A percentile compares a stretch with the other conserved stretches of the same genome.
Conservation (phyloP, 2,888 invertebrate genomes). For the Diplazon laetatorius region DNA sequence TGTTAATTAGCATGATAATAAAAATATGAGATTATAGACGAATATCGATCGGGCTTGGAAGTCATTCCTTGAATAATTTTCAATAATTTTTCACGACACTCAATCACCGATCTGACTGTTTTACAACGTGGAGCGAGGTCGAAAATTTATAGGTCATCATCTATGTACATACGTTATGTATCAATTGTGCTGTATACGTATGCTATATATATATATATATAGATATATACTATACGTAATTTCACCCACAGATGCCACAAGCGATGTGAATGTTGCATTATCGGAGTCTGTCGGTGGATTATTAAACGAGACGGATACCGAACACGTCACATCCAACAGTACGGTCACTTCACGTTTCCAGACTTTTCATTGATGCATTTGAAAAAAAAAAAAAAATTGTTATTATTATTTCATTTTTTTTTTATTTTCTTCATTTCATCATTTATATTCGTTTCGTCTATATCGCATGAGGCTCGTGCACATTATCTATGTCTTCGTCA, state of each 20-base stretch:
- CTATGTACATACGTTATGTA: conserved; percentile 33
- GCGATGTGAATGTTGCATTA: conserved; percentile 62
- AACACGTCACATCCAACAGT: conserved; percentile 62
- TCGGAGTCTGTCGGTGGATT: conserved; percentile 61
- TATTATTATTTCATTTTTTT: conserved; percentile 7
- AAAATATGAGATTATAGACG: too few species aligned
- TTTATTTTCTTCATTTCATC: conserved; percentile 10
- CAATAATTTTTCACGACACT: conserved; percentile 12
- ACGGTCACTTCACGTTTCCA: conserved; percentile 60
- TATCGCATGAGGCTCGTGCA: conserved; percentile 57
- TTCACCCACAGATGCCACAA: conserved; percentile 57
- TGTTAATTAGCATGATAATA: too few species aligned
- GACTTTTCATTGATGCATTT: conserved; percentile 36
- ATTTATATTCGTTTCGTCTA: conserved; percentile 11
- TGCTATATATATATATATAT: too few species aligned
- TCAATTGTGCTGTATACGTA: conserved; percentile 18
- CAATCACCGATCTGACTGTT: conserved; percentile 3
- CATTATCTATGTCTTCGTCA: conserved; percentile 22
- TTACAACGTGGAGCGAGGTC: conserved; percentile 16
- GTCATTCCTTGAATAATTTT: neutral
- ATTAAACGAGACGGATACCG: conserved; percentile 63
- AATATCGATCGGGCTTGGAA: conserved; percentile 11
- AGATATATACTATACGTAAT: conserved; percentile 20
- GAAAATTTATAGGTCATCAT: conserved; percentile 22
- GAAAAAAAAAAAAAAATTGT: too few species aligned